Evolutionary conservation across 2,797 vertebrate genomes (phyloP).

Genomic region (Todus mexicanus): DNA sequence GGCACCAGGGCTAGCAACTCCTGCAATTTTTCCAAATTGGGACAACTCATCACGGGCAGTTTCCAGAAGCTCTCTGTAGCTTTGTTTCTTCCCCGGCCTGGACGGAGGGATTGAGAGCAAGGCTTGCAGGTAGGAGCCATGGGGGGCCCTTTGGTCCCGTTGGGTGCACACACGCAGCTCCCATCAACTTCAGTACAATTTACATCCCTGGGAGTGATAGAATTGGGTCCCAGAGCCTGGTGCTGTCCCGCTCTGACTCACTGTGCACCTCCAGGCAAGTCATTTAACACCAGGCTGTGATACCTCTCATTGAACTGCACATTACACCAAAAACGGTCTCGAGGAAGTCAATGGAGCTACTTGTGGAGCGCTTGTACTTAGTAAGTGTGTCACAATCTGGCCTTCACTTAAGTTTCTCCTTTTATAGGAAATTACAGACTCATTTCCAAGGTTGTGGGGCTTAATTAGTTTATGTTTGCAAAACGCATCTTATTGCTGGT

Average conservation of each 20-base stretch:
- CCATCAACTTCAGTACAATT: neutral
- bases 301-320: conserved; percentile 56
- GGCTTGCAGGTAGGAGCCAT: neutral
- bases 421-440: conserved; percentile 60
- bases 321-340: conserved; percentile 43
- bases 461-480: conserved; percentile 67
- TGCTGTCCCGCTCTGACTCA: neutral
- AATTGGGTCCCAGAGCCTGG: conserved; percentile 30
- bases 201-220: conserved; percentile 10
- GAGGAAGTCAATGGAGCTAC: conserved; percentile 56
- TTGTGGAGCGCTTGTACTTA: conserved; percentile 52
- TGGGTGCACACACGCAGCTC: neutral
- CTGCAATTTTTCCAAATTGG: neutral
- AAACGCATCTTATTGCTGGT: conserved; percentile 51
- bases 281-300: conserved; percentile 61
- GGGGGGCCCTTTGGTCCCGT: neutral
- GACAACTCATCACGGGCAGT: neutral
- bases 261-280: conserved; percentile 4
- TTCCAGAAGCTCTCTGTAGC: neutral
- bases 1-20: neutral
- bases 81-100: neutral
- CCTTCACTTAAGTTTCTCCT: conserved; percentile 32
- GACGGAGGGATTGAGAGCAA: neutral
- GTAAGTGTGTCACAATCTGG: conserved; percentile 68
- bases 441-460: conserved; percentile 59